Percentiles rank a stretch among this genome's conserved stretches.
Conservation (phyloP, 2,797 vertebrate species). For the Lithobates sylvaticus region DNA sequence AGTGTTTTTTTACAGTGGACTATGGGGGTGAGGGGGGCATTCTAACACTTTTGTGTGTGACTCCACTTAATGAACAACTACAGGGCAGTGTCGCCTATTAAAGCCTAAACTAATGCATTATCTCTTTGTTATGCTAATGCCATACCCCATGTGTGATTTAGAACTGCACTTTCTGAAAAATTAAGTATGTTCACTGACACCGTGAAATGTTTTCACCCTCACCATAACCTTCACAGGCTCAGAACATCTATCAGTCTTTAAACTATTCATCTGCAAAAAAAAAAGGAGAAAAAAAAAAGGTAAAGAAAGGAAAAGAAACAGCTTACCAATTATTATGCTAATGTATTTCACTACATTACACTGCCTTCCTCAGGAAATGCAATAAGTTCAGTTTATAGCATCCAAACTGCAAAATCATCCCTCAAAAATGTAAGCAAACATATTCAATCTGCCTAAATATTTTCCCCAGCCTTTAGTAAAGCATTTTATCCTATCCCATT, state of each 20-base stretch:
- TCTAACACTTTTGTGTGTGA: constrained; percentile 49
- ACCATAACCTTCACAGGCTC: constrained; percentile 82
- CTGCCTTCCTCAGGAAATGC: constrained; percentile 82
- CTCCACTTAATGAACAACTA: constrained; percentile 66
- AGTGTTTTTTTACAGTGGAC: constrained; percentile 27
- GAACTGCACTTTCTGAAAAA: constrained; percentile 82
- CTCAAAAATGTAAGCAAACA: constrained; percentile 67
- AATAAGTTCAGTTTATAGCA: constrained; percentile 73
- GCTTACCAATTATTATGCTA: constrained; percentile 90
- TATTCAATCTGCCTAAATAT: constrained; percentile 31
- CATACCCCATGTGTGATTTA: constrained; percentile 73
- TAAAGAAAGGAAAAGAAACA: constrained; percentile 61
- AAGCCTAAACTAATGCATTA: constrained; percentile 68
- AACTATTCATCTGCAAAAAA: constrained; percentile 86
- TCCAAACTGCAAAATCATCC: constrained; percentile 76
- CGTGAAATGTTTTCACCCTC: constrained; percentile 85
- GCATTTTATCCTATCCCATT: not conserved
- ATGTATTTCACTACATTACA: constrained; percentile 83
- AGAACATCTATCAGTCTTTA: constrained; percentile 86
- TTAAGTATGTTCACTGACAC: constrained; percentile 85
- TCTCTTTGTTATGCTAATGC: constrained; percentile 83
- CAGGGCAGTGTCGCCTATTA: constrained; percentile 67
- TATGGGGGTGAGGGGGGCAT: not conserved
- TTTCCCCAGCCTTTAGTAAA: constrained; percentile 4
- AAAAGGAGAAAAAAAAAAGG: constrained; percentile 36